These are phyloP conservation scores for Neotoma lepida DNA, from an alignment of 2,113 vertebrate genomes.

Conservation along the genomic window DNA sequence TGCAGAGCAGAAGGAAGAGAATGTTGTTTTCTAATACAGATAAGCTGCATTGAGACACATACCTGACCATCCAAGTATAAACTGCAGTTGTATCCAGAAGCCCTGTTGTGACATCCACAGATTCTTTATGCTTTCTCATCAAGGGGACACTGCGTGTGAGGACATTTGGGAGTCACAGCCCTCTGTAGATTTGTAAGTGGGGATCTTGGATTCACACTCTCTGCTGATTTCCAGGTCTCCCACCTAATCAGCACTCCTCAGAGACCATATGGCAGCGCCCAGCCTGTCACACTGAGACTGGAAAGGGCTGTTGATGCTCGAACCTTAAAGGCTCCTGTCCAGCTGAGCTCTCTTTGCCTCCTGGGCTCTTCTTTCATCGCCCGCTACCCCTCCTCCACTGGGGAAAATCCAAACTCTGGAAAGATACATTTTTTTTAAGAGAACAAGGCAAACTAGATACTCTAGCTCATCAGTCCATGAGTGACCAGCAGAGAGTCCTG, in stretches of 20 bases:
- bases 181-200: background rate
- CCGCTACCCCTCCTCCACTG: background rate
- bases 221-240: background rate
- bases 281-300: background rate
- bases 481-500: background rate
- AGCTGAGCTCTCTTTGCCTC: background rate
- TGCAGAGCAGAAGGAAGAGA: background rate
- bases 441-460: background rate
- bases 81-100: background rate
- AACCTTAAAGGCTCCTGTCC: background rate
- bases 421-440: background rate
- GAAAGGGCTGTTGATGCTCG: background rate
- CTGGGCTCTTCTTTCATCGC: background rate
- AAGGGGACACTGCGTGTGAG: conserved; percentile 2
- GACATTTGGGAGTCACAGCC: background rate
- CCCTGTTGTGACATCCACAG: background rate
- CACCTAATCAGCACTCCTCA: background rate
- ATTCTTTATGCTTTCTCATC: conserved; percentile 17
- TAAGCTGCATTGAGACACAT: background rate
- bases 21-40: background rate
- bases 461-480: background rate
- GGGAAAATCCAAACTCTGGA: background rate
- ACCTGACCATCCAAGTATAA: background rate
- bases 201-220: background rate
- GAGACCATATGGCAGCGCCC: background rate